Evolutionary conservation across 2,113 vertebrate species (phyloP), one percentile per base, ranked within the genome.

Genomic region (Ctenodactylus gundi): DNA sequence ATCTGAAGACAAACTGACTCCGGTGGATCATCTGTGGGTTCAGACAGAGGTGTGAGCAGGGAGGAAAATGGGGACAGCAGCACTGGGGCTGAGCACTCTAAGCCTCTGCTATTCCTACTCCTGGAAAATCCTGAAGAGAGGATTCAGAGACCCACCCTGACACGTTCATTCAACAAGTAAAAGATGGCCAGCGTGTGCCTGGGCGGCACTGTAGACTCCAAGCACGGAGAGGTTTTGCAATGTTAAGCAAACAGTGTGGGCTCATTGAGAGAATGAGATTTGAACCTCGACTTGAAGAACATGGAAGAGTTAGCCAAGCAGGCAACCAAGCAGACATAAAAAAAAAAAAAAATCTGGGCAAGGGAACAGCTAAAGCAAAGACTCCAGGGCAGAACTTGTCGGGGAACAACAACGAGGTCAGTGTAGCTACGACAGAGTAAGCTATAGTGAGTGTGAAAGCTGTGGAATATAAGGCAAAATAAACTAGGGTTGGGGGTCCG

Each of bases 261-360:
- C 70, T 90, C 51, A 15, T 5, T 49, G 39, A 62, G 65, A 85
- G 58, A 76, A 17, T 23, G 36, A 70, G 67, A 62, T 36, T 53
- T 60, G 25, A 90, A 62, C 9, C 78, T n/a, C 85, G 62, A 78
- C n/a, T 25, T 82, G 31, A 57, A 82, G 85, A 34, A 87, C 58
- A 23, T 20, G 34, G 14, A 3, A 67, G 76, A 49, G 21, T 39
- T 39, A 53, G 44, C 21, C 44, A 49, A 90, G 21, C 53, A 94
- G 51, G 83, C 9, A 31, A 1, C 39, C 53, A 46, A 90, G 21
- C 53, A 94, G 51, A 82, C 9, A 31, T 1, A 34, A 53, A 46
- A 51, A 49, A 36, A 89, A 60, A 34, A 8, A 27, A 12, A 46
- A 51, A 77, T 55, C 58, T 46, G 13, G 41, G 5, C 27, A 41